phyloP scores from a whole-genome alignment of 2,888 invertebrate species.

The Lasioglossum oenotherae region DNA sequence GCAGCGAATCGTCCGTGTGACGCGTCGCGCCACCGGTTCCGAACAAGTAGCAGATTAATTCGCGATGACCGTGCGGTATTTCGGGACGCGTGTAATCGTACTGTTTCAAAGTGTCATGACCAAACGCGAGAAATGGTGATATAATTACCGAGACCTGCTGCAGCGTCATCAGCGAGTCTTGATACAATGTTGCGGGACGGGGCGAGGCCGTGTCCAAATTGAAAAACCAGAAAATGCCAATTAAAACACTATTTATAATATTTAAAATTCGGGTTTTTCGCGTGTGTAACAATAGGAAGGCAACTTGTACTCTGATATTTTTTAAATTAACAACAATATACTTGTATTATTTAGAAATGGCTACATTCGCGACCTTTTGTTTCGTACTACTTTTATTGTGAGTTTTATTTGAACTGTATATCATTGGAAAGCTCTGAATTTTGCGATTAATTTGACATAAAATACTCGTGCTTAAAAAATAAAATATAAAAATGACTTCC shows the following conservation, averaged over 20 bases:
- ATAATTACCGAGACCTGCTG: slow-evolving; percentile 49
- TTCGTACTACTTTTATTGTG: too few relatives aligned
- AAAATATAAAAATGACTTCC: too few relatives aligned
- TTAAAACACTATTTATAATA: not conserved
- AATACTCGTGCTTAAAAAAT: too few relatives aligned
- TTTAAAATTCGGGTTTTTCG: too few relatives aligned
- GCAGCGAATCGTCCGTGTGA: not conserved
- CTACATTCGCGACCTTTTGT: too few relatives aligned
- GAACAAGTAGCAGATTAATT: slow-evolving; percentile 57
- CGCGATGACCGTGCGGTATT: slow-evolving; percentile 62
- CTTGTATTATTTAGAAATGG: too few relatives aligned
- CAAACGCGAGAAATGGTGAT: slow-evolving; percentile 42
- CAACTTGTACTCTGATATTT: too few relatives aligned
- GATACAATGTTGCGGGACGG: not conserved
- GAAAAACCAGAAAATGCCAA: not conserved
- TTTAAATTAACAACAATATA: too few relatives aligned
- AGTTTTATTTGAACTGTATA: too few relatives aligned
- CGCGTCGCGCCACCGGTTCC: slow-evolving; percentile 2
- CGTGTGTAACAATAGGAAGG: too few relatives aligned
- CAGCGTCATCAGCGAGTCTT: slow-evolving; percentile 28
- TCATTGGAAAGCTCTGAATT: too few relatives aligned
- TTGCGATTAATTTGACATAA: too few relatives aligned
- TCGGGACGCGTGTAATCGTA: slow-evolving; percentile 48
- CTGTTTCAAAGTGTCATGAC: slow-evolving; percentile 44
- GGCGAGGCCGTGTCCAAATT: not conserved